Percentiles rank a stretch among this genome's conserved stretches.
These are phyloP conservation scores for Didymodactylos carnosus DNA, from an alignment of 2,888 invertebrate genomes.

Conservation along the genomic window DNA sequence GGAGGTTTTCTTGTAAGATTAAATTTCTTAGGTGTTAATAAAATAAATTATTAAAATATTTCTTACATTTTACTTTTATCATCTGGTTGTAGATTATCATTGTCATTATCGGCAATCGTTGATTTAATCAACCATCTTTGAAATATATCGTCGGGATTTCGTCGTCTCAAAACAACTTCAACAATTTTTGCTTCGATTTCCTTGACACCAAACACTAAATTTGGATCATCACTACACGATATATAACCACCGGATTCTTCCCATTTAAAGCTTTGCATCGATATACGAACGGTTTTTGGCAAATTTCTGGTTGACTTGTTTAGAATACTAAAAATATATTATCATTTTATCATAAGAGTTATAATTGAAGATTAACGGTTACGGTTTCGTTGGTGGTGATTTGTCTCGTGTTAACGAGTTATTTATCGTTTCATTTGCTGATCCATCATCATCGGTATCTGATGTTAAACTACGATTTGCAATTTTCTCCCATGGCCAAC, in stretches of 20 bases:
- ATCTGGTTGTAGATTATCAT: too few relatives aligned
- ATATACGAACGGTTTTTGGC: background rate
- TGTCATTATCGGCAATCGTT: conserved; percentile 23
- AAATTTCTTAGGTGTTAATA: too few relatives aligned
- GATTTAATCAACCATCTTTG: conserved; percentile 28
- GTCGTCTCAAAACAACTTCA: conserved; percentile 25
- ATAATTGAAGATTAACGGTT: too few relatives aligned
- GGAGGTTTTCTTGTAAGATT: too few relatives aligned
- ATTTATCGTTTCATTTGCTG: background rate
- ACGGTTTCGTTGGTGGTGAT: too few relatives aligned
- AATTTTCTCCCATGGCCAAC: conserved; percentile 33
- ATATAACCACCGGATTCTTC: conserved; percentile 24
- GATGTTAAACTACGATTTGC: conserved; percentile 20
- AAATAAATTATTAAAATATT: too few relatives aligned
- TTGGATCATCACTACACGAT: conserved; percentile 20
- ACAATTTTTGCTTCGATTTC: conserved; percentile 24
- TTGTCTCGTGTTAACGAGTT: background rate
- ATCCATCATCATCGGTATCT: conserved; percentile 21
- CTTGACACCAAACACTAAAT: conserved; percentile 26
- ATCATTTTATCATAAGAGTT: too few relatives aligned
- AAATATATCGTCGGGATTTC: conserved; percentile 25
- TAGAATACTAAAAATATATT: too few relatives aligned
- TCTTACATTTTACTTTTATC: too few relatives aligned
- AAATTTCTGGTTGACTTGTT: background rate
- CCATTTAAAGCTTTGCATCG: conserved; percentile 8